phyloP scores from a whole-genome alignment of 2,888 invertebrate species.

The Steromphala cineraria region DNA sequence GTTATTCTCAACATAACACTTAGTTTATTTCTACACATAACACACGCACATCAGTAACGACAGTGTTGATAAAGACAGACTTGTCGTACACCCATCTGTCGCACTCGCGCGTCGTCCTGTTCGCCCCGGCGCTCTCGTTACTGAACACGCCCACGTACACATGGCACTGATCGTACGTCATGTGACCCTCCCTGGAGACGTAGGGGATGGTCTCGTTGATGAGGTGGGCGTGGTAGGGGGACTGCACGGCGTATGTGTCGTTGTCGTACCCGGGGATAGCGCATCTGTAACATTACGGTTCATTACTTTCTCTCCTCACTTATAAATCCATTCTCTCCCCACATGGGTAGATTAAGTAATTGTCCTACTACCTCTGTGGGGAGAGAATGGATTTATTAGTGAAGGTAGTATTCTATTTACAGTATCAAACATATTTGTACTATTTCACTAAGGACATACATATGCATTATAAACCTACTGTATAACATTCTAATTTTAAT shows the following conservation, averaged over 20 bases:
- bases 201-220: conserved; percentile 38
- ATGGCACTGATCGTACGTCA: background rate
- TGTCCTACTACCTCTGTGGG: too few species aligned
- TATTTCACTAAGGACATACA: too few species aligned
- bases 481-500: too few species aligned
- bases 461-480: too few species aligned
- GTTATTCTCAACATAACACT: background rate
- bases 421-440: too few species aligned
- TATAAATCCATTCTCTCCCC: too few species aligned
- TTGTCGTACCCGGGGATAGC: conserved; percentile 41
- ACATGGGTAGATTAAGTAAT: too few species aligned
- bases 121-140: background rate
- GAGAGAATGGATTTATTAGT: too few species aligned
- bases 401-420: too few species aligned
- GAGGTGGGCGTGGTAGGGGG: conserved; percentile 29
- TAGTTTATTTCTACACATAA: too few species aligned
- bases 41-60: conserved; percentile 23
- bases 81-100: conserved; percentile 33
- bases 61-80: conserved; percentile 27
- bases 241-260: conserved; percentile 43
- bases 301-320: too few species aligned
- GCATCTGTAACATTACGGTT: conserved; percentile 30
- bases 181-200: conserved; percentile 6
- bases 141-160: conserved; percentile 7
- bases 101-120: conserved; percentile 19